phyloP scores from a whole-genome alignment of 2,888 invertebrate genomes.

The Diarsia brunnea region DNA sequence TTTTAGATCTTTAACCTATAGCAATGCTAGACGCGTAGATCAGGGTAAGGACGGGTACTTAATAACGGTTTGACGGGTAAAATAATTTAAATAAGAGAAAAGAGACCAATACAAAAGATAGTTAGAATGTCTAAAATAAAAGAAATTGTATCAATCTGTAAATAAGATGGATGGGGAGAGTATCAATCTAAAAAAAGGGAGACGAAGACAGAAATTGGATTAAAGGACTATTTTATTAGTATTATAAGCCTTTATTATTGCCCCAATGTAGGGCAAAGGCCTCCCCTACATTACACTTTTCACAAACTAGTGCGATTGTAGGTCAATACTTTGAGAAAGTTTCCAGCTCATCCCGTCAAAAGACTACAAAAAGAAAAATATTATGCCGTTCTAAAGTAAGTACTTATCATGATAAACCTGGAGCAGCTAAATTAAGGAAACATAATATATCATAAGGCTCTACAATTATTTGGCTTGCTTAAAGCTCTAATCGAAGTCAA shows the following conservation, averaged over 20 bases:
- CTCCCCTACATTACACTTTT: too few species aligned
- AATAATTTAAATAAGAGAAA: neutral
- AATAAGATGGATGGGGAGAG: too few species aligned
- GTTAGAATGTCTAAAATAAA: neutral
- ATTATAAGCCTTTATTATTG: too few species aligned
- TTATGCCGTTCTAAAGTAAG: neutral
- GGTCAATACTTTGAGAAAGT: too few species aligned
- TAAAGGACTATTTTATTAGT: too few species aligned
- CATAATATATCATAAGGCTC: neutral
- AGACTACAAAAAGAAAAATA: neutral
- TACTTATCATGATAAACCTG: neutral
- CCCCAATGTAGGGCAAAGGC: too few species aligned
- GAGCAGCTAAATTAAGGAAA: neutral
- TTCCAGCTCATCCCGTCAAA: neutral
- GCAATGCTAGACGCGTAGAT: neutral
- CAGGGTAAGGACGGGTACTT: neutral
- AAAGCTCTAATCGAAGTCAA: neutral
- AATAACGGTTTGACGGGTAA: neutral
- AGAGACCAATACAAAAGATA: neutral
- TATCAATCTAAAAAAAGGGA: too few species aligned
- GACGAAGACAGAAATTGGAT: too few species aligned
- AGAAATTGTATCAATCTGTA: neutral
- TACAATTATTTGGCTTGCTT: neutral
- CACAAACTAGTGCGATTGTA: too few species aligned
- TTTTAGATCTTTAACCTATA: conserved; percentile 14